Conservation (phyloP, 2,113 vertebrate species). For the Parus major region DNA sequence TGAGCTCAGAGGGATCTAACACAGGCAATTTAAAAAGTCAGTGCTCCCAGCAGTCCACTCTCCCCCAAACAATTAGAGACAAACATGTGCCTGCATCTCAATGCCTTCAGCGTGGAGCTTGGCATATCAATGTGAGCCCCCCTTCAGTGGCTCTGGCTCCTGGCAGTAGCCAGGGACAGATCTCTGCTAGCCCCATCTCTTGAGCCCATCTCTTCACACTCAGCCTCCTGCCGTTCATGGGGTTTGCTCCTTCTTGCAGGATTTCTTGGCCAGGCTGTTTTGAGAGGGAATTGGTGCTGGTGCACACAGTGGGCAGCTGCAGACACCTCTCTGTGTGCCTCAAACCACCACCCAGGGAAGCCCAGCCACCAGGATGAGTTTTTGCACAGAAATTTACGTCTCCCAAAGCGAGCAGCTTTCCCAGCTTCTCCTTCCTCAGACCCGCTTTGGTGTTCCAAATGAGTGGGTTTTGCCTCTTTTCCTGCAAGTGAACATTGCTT, state of each 20-base stretch:
- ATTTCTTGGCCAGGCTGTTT: neutral
- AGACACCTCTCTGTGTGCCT: neutral
- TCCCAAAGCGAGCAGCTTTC: neutral
- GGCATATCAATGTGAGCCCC: neutral
- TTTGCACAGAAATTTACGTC: neutral
- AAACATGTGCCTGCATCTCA: conserved; percentile 25
- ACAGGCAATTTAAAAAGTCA: conserved; percentile 7
- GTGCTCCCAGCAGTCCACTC: neutral
- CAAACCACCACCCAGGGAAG: neutral
- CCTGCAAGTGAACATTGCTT: neutral
- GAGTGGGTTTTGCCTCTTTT: neutral
- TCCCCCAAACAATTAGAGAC: conserved; percentile 39
- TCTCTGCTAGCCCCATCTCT: neutral
- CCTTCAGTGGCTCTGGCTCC: neutral
- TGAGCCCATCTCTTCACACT: fast-evolving
- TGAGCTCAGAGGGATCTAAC: neutral
- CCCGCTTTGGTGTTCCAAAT: neutral
- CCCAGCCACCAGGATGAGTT: neutral
- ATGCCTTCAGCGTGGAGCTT: neutral
- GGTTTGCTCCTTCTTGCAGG: neutral
- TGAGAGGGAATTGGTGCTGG: neutral
- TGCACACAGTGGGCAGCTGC: too few species aligned
- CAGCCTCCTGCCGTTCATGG: neutral
- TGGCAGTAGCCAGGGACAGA: neutral
- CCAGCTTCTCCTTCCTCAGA: neutral